Evolutionary conservation across 2,797 vertebrate genomes (phyloP).

Genomic region (Neostethus bicornis): DNA sequence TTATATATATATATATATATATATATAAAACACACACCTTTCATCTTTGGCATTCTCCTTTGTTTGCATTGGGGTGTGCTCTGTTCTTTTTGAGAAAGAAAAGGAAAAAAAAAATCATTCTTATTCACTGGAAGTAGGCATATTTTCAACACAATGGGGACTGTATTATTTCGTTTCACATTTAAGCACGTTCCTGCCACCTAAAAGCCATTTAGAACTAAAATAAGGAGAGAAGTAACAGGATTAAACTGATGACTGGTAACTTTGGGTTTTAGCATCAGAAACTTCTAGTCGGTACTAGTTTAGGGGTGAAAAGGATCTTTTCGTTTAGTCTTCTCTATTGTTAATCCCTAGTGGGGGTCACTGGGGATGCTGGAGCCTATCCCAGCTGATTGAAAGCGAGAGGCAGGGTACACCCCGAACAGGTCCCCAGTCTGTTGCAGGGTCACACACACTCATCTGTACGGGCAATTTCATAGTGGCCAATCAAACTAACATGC

Average conservation of each 20-base stretch:
- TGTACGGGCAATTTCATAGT: no score
- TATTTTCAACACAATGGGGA: conserved; percentile 27
- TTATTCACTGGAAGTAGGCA: conserved; percentile 13
- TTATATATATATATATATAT: no score
- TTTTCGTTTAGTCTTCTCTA: no score
- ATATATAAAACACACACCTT: background rate
- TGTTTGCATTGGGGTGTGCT: background rate
- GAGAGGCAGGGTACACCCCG: no score
- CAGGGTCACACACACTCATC: no score
- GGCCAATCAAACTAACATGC: no score
- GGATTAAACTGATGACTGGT: conserved; percentile 41
- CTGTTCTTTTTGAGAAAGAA: no score
- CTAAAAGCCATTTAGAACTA: conserved; percentile 44
- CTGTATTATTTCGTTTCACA: conserved; percentile 29
- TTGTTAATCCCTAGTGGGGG: no score
- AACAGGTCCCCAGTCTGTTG: no score
- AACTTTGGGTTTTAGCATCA: conserved; percentile 46
- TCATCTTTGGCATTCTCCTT: background rate
- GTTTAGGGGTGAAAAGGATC: conserved; percentile 16
- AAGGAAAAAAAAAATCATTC: background rate
- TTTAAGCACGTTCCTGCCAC: conserved; percentile 41
- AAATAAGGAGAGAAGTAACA: conserved; percentile 30
- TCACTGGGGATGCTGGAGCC: no score
- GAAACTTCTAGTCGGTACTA: conserved; percentile 31
- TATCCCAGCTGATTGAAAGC: no score